Evolutionary conservation across 2,797 vertebrate species (phyloP), one percentile per base, ranked within the genome.

Genomic region (Paramormyrops hopkinsi): DNA sequence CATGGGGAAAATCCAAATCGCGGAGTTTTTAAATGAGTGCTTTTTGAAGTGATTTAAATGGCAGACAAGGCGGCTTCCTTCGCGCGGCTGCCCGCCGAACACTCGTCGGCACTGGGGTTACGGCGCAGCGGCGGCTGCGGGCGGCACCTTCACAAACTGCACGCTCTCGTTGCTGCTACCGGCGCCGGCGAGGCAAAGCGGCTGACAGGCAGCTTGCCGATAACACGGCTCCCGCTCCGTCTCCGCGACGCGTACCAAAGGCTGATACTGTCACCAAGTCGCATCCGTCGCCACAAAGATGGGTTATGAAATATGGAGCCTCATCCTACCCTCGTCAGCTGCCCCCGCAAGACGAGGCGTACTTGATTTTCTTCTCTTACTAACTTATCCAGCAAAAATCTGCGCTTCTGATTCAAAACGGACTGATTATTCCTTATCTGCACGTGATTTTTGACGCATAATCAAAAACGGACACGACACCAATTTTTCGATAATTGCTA

Each of bases 161-260:
- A 0, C 3, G 9, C 73, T 79, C 37, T 25, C 6, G 6, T 44
- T 14, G 73, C 12, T 17, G 9, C 69, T 65, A 65, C 62, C 25
- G 62, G 62, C 22, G 62, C 62, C 25, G 29, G 4, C 25, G 12
- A 69, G 17, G 33, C 33, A 8, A 41, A 37, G 7, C 41, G 41
- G 17, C 73, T 79, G 73, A 79, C 73, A 19, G 41, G 41, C 73
- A 44, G 37, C 73, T 8, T 14, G 73, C 73, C 19, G 73, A n/a
- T 79, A 79, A 79, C 33, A 79, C 73, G 37, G 33, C 33, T 37
- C 14, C 73, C 37, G 94, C 91, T 96, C 95, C 96, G 96, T 96
- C 96, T 96, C 94, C 88, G 89, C 94, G 93, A 93, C 95, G 94
- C 95, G 96, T 95, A 95, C 96, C 95, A 96, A 96, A 96, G 95